Conservation (phyloP, 2,888 invertebrate genomes). For the Lydus trimaculatus region DNA sequence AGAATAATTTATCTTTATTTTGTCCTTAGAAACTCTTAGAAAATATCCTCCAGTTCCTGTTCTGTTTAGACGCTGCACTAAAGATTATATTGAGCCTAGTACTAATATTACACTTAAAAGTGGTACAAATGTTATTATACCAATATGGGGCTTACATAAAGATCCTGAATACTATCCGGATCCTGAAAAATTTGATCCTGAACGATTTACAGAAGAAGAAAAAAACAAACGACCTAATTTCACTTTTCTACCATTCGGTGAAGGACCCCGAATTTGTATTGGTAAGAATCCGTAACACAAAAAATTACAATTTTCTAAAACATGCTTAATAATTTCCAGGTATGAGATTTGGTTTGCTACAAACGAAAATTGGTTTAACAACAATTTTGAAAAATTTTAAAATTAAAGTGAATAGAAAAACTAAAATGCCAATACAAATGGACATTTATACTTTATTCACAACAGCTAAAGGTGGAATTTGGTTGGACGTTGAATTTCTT, state of each 20-base stretch:
- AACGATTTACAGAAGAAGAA: slow-evolving; percentile 34
- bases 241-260: slow-evolving; percentile 51
- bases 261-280: slow-evolving; percentile 53
- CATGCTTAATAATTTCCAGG: slow-evolving; percentile 34
- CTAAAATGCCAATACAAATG: slow-evolving; percentile 40
- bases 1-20: neutral
- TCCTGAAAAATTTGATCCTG: slow-evolving; percentile 40
- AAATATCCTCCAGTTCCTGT: slow-evolving; percentile 50
- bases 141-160: slow-evolving; percentile 37
- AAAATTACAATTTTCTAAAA: slow-evolving; percentile 16
- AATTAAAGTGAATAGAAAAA: slow-evolving; percentile 42
- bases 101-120: slow-evolving; percentile 48
- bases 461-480: slow-evolving; percentile 39
- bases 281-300: slow-evolving; percentile 48
- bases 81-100: slow-evolving; percentile 47
- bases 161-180: slow-evolving; percentile 40
- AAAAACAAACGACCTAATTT: slow-evolving; percentile 19
- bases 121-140: slow-evolving; percentile 50
- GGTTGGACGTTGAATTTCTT: slow-evolving; percentile 35
- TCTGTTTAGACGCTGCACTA: slow-evolving; percentile 37
- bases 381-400: slow-evolving; percentile 40
- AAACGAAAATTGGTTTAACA: slow-evolving; percentile 46
- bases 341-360: slow-evolving; percentile 49
- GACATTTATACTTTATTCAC: no score
- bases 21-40: slow-evolving; percentile 52